Evolutionary conservation across 2,888 invertebrate species (phyloP).

Genomic region (Drymonia ruficornis): DNA sequence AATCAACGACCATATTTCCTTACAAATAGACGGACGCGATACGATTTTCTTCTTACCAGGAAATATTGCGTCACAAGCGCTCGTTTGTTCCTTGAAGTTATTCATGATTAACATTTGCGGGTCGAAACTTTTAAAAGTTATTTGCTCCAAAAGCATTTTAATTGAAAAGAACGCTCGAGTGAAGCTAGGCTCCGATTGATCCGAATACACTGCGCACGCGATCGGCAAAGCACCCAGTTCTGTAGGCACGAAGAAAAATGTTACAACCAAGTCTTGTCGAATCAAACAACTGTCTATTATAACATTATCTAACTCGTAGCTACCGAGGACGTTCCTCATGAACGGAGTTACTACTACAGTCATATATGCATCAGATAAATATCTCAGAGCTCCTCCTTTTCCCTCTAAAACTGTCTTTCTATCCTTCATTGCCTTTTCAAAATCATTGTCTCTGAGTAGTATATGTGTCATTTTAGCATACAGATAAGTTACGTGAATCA

Average conservation of each 20-base stretch:
- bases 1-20: slow-evolving; percentile 9
- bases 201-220: slow-evolving; percentile 42
- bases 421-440: slow-evolving; percentile 11
- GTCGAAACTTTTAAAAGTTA: slow-evolving; percentile 30
- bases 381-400: slow-evolving; percentile 18
- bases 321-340: slow-evolving; percentile 43
- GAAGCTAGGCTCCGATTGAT: slow-evolving; percentile 28
- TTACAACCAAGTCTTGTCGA: slow-evolving; percentile 25
- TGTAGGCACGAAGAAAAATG: slow-evolving; percentile 42
- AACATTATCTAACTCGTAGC: slow-evolving; percentile 34
- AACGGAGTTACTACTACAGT: slow-evolving; percentile 43
- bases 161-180: slow-evolving; percentile 37
- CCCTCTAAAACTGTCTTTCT: slow-evolving; percentile 22
- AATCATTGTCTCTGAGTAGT: background rate
- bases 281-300: slow-evolving; percentile 38
- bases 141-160: slow-evolving; percentile 36
- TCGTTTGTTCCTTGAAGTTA: slow-evolving; percentile 29
- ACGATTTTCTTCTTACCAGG: slow-evolving; percentile 21
- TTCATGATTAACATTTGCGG: slow-evolving; percentile 39
- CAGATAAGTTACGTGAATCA: slow-evolving; percentile 16
- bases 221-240: slow-evolving; percentile 46
- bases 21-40: slow-evolving; percentile 10
- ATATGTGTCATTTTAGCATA: slow-evolving; percentile 9
- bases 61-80: slow-evolving; percentile 34
- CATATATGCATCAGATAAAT: slow-evolving; percentile 21